Percentiles rank a stretch among this genome's conserved stretches.
These are phyloP conservation scores for Drosophila eohydei DNA, from an alignment of 2,888 invertebrate species.

Conservation along the genomic window DNA sequence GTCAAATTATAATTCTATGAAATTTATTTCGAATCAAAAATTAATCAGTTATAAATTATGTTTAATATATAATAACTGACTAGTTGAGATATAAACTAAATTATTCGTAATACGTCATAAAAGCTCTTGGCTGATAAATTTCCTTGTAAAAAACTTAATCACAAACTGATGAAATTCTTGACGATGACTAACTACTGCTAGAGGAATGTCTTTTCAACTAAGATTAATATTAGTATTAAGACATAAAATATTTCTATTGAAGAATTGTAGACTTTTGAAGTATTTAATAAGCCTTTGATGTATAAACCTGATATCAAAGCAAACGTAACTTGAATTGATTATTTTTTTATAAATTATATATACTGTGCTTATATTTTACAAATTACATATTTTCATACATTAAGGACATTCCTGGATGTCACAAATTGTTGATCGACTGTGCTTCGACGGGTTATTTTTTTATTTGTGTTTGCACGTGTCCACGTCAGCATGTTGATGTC, in stretches of 20 bases:
- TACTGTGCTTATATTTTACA: background rate
- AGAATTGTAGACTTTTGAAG: background rate
- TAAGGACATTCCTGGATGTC: conserved; percentile 1
- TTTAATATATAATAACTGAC: background rate
- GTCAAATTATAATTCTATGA: background rate
- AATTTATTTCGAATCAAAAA: background rate
- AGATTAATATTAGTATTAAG: background rate
- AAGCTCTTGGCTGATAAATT: conserved; percentile 6
- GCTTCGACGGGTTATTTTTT: conserved; percentile 4
- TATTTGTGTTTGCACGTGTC: conserved; percentile 32
- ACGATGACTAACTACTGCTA: background rate
- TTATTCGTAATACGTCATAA: background rate
- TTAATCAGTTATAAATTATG: background rate
- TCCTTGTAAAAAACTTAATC: background rate
- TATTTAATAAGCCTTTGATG: no score
- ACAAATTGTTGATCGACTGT: background rate
- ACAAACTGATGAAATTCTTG: conserved; percentile 6
- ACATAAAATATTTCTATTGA: background rate
- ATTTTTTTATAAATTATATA: background rate
- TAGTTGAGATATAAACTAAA: background rate
- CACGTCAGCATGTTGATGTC: conserved; percentile 56
- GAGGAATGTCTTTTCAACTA: background rate
- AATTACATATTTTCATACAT: no score
- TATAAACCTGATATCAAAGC: background rate
- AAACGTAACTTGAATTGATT: background rate